Evolutionary conservation across 2,797 vertebrate genomes (phyloP), one percentile per base, ranked within the genome.

Genomic region (Fratercula arctica): DNA sequence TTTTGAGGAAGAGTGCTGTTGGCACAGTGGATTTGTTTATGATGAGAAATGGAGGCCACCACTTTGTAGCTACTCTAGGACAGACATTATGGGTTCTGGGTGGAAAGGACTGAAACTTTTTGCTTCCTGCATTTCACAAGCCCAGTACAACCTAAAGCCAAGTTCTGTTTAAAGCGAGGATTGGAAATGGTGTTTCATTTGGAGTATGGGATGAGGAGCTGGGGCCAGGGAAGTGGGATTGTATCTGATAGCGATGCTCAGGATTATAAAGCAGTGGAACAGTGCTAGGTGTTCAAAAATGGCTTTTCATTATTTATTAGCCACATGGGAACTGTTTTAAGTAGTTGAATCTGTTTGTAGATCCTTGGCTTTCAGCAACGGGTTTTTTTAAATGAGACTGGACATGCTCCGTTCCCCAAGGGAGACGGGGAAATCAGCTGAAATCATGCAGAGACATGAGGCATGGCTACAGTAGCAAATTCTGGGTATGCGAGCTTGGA

Each of bases 381-480:
- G 0, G 1, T 10, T 60, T 86, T 95, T 91, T 75, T 3, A 59
- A 88, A 92, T 53, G 57, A 72, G 57, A 59, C 66, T 79, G 80
- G 85, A 73, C 66, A 33, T 20, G 45, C 21, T 92, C 28, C 50
- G 57, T 89, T 90, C 31, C 86, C 63, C 50, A 73, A 5, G n/a
- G 37, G 41, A 93, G 57, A 89, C 35, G 28, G 20, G 41, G 46
- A 93, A 91, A 86, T 25, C 26, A 74, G 59, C 50, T 57, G 74
- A 89, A 92, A 67, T 89, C 94, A 50, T 79, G 94, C 70, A 90
- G 92, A 94, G 77, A 81, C 92, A 69, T 19, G 90, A 94, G 50
- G 35, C 29, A 50, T 13, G n/a, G 77, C 74, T 86, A 43, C 66
- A 87, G 84, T 12, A 19, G 45, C 2, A 13, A 84, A 90, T 72